phyloP scores from a whole-genome alignment of 2,888 invertebrate species.

The Clepsis dumicolana region DNA sequence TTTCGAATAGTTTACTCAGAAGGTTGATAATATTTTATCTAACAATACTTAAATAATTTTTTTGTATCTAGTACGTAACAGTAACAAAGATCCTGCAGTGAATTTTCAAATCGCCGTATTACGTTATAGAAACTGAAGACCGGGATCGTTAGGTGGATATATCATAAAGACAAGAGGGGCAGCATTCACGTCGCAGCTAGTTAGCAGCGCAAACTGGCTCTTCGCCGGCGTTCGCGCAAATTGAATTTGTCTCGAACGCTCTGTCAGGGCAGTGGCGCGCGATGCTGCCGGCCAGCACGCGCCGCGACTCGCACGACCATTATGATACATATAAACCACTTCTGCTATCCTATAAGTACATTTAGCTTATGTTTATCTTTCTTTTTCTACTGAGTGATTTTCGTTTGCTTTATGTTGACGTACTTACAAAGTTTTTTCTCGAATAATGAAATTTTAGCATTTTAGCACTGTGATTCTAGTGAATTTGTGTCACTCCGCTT shows the following conservation, averaged over 20 bases:
- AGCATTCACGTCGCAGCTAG: slow-evolving; percentile 80
- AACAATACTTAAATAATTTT: neutral
- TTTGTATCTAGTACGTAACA: neutral
- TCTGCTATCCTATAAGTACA: neutral
- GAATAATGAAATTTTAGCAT: too few species aligned
- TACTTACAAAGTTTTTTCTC: neutral
- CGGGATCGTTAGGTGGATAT: slow-evolving; percentile 66
- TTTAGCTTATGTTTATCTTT: neutral
- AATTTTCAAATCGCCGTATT: slow-evolving; percentile 21
- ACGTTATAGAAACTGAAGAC: slow-evolving; percentile 51
- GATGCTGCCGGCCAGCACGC: slow-evolving; percentile 44
- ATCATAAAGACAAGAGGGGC: slow-evolving; percentile 72
- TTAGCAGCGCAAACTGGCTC: slow-evolving; percentile 82
- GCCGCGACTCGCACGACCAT: slow-evolving; percentile 16
- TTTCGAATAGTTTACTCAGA: neutral
- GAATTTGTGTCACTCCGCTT: too few species aligned
- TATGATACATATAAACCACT: slow-evolving; percentile 13
- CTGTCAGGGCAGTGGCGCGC: slow-evolving; percentile 52
- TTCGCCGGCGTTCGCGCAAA: slow-evolving; percentile 80
- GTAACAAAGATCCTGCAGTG: neutral
- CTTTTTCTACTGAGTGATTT: neutral
- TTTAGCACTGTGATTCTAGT: too few species aligned
- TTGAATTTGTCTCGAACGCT: slow-evolving; percentile 80
- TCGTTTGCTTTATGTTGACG: neutral
- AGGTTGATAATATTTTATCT: neutral